Conservation (phyloP, 2,888 invertebrate genomes). For the Athalia circularis region DNA sequence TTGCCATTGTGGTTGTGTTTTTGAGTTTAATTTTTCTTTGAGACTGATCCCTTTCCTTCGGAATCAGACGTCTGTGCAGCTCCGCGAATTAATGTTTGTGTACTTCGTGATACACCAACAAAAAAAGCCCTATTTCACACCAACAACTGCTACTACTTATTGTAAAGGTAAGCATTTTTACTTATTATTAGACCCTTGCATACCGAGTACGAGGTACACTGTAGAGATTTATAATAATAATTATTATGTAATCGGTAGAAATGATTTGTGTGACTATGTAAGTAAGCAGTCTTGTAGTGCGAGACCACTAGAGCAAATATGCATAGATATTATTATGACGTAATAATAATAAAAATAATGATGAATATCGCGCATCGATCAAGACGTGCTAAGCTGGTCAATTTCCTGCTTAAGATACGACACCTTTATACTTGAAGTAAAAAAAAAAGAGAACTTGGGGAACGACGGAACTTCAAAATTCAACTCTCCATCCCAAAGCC, state of each 20-base stretch:
- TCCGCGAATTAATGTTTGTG: conserved; percentile 9
- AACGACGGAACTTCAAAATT: too few relatives aligned
- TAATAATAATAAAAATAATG: neutral
- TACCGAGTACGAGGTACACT: conserved; percentile 54
- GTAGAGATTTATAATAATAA: conserved; percentile 59
- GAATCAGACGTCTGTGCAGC: conserved; percentile 1
- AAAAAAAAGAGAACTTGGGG: neutral
- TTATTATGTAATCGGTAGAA: conserved; percentile 66
- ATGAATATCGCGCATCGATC: conserved; percentile 17
- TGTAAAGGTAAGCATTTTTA: conserved; percentile 70
- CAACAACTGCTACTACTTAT: conserved; percentile 59
- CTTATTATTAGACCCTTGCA: conserved; percentile 65
- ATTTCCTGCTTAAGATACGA: neutral
- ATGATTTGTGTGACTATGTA: conserved; percentile 67
- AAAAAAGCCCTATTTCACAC: conserved; percentile 65
- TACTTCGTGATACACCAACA: conserved; percentile 35
- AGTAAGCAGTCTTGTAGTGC: conserved; percentile 38
- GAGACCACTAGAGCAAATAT: conserved; percentile 19
- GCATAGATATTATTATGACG: conserved; percentile 22
- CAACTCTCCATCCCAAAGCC: too few relatives aligned
- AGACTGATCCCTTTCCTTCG: neutral
- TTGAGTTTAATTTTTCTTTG: neutral
- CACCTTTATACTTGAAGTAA: neutral
- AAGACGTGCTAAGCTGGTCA: neutral
- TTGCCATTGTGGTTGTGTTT: neutral